Conservation (phyloP, 2,113 vertebrate species). For the Onychostoma macrolepis region DNA sequence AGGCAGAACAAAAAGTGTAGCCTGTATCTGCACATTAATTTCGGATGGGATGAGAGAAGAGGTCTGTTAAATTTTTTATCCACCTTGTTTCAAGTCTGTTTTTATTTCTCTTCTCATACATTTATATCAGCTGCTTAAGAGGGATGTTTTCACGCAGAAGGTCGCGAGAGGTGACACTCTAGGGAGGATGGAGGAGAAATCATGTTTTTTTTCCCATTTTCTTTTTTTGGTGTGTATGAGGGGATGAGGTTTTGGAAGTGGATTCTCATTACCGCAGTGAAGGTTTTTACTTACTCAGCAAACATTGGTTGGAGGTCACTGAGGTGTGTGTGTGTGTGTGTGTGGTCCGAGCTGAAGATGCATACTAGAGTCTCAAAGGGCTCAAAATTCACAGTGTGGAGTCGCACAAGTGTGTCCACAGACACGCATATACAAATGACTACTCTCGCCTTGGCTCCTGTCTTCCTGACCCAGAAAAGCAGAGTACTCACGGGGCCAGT, state of each 20-base stretch:
- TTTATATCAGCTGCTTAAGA: conserved; percentile 47
- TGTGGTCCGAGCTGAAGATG: not conserved
- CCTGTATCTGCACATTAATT: not conserved
- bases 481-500: conserved; percentile 46
- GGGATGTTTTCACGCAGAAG: conserved; percentile 17
- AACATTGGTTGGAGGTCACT: conserved; percentile 10
- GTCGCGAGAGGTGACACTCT: not conserved
- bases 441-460: conserved; percentile 42
- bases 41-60: conserved; percentile 8
- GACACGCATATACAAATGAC: not conserved
- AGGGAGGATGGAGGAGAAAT: not conserved
- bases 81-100: conserved; percentile 24
- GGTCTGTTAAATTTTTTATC: conserved; percentile 38
- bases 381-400: not conserved
- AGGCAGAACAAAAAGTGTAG: conserved; percentile 3
- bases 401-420: not conserved
- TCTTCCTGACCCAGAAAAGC: conserved; percentile 62
- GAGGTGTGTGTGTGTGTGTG: not conserved
- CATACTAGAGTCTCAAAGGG: not conserved
- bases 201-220: conserved; percentile 9
- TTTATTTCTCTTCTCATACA: conserved; percentile 43
- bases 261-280: conserved; percentile 17
- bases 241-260: conserved; percentile 10
- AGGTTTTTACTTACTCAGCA: conserved; percentile 21
- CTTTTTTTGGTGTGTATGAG: not conserved